A percentile compares a stretch with the other conserved stretches of the same genome.
These are phyloP conservation scores for Epinotia ramella DNA, from an alignment of 2,888 invertebrate species.

Conservation along the genomic window DNA sequence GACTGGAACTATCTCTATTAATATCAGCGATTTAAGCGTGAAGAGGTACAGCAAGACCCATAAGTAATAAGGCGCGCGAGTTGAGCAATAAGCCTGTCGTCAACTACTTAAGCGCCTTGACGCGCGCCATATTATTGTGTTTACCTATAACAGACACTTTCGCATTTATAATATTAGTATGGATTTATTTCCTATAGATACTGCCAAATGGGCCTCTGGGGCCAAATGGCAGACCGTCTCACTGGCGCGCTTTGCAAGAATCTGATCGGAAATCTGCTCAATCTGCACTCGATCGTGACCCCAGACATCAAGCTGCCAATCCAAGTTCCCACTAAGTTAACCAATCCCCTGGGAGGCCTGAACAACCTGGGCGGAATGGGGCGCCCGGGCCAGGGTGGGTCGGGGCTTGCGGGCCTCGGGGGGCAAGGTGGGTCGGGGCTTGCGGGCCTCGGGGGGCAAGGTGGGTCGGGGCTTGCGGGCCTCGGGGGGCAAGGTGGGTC, in stretches of 20 bases:
- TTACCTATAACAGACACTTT: no score
- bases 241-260: slow-evolving; percentile 83
- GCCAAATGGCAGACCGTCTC: slow-evolving; percentile 85
- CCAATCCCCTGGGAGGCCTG: slow-evolving; percentile 15
- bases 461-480: background rate
- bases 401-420: background rate
- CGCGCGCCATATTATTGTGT: no score
- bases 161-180: no score
- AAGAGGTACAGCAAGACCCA: no score
- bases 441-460: background rate
- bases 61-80: no score
- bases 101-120: no score
- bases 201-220: slow-evolving; percentile 90
- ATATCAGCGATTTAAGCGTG: no score
- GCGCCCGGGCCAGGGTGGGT: background rate
- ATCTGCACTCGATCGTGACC: slow-evolving; percentile 58
- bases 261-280: slow-evolving; percentile 65
- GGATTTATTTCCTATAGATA: slow-evolving; percentile 69
- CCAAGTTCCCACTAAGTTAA: slow-evolving; percentile 26
- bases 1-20: no score
- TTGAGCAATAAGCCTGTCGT: no score
- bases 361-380: background rate
- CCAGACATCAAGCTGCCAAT: slow-evolving; percentile 41
- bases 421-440: background rate
- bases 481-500: slow-evolving; percentile 1